Evolutionary conservation across 2,113 vertebrate species (phyloP), one percentile per base, ranked within the genome.

Genomic region (Bos javanicus): DNA sequence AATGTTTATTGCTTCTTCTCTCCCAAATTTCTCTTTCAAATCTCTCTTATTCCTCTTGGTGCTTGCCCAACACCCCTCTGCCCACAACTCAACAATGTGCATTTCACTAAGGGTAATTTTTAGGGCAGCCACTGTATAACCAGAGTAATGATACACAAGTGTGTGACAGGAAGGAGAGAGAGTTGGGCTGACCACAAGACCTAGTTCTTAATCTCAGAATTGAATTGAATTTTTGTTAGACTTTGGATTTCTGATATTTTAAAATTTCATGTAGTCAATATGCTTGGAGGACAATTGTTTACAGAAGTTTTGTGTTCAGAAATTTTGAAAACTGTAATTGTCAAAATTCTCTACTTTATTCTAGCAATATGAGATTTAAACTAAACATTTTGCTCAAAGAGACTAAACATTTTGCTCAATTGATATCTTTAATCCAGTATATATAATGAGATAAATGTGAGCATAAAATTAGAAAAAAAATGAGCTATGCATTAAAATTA

Each of bases 381-480:
- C 95, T 30, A 96, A 80, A 80, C 50, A 46, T 96, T 98, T 95
- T 94, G 30, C 46, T 94, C 82, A 86, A 89, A 88, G 88, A 67
- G n/a, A 96, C 71, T 26, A 96, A 80, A 87, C 43, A 33, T 96
- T 98, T 95, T 94, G 46, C 46, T 95, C 86, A 86, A 89, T 82
- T 96, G 91, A 94, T 97, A 92, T 94, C 84, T 96, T 97, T 90
- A 97, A 95, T 84, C 56, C 52, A 95, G 90, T 46, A 85, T 93
- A 81, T 48, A 96, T 95, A 93, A 93, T 96, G 78, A 91, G 83
- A 91, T 74, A 97, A 95, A 97, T 54, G 26, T 83, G 88, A 90
- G 48, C 87, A 57, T 84, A 82, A 92, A 92, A 86, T 96, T 95
- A 89, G 74, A 50, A 84, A 94, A 93, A 94, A 97, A 97, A 85